These are phyloP conservation scores for Hirundichthys speculiger DNA, from an alignment of 2,113 vertebrate genomes.

Conservation along the genomic window DNA sequence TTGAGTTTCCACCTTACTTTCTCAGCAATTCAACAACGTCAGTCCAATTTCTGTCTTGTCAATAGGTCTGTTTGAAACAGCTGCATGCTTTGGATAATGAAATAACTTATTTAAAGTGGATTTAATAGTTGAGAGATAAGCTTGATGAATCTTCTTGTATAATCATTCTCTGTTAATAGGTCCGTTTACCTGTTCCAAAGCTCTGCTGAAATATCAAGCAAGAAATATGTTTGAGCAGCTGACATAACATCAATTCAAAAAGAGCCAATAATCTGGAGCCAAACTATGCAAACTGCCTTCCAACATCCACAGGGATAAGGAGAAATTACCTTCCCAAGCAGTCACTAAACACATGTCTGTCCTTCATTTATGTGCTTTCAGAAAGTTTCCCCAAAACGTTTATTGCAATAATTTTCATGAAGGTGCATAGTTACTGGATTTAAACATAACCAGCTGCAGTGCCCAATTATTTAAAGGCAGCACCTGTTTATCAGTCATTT, in stretches of 20 bases:
- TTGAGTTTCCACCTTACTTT: neutral
- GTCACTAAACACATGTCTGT: conserved; percentile 38
- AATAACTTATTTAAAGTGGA: conserved; percentile 30
- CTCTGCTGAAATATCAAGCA: conserved; percentile 20
- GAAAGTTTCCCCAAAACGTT: conserved; percentile 43
- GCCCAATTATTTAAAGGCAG: conserved; percentile 40
- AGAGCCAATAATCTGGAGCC: too few relatives aligned
- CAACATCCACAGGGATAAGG: conserved; percentile 65
- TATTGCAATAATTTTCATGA: conserved; percentile 39
- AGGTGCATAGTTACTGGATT: conserved; percentile 51
- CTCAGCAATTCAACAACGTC: conserved; percentile 32
- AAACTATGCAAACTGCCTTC: conserved; percentile 20
- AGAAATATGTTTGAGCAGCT: conserved; percentile 38
- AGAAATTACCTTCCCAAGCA: conserved; percentile 73
- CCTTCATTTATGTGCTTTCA: conserved; percentile 60
- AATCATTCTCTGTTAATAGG: conserved; percentile 40
- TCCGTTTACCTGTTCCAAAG: conserved; percentile 24
- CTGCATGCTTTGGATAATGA: conserved; percentile 5
- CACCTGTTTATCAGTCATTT: conserved; percentile 17
- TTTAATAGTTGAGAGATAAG: conserved; percentile 26
- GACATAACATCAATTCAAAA: too few relatives aligned
- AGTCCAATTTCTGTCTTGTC: conserved; percentile 10
- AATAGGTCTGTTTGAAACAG: conserved; percentile 11
- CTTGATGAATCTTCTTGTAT: conserved; percentile 9
- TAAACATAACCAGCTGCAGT: conserved; percentile 42